phyloP scores from a whole-genome alignment of 2,797 vertebrate species.

The Poliocrania exsul region DNA sequence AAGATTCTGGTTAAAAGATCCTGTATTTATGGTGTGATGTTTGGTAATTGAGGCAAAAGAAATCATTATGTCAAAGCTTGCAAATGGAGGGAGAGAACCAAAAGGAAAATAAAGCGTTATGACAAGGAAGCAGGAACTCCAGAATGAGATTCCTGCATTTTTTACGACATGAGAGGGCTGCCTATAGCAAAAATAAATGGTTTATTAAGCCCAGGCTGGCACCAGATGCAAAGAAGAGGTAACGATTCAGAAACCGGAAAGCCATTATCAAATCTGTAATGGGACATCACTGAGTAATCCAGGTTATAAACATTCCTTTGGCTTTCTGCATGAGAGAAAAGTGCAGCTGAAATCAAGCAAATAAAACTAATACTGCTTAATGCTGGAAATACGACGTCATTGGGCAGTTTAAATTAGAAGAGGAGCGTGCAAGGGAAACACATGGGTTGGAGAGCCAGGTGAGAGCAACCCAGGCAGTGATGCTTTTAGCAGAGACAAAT shows the following conservation, averaged over 20 bases:
- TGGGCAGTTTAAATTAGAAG: neutral
- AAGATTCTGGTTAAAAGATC: neutral
- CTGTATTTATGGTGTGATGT: neutral
- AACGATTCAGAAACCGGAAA: neutral
- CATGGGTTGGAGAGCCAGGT: neutral
- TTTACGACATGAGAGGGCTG: neutral
- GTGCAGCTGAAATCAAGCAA: neutral
- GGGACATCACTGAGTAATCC: neutral
- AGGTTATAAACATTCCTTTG: neutral
- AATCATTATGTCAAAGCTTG: neutral
- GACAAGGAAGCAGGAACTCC: neutral
- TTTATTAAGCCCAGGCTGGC: neutral
- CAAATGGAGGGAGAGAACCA: neutral
- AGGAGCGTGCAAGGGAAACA: neutral
- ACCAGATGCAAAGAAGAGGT: neutral
- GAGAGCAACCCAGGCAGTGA: neutral
- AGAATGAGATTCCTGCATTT: conserved; percentile 23
- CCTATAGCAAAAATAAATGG: neutral
- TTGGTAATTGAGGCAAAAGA: neutral
- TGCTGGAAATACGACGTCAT: neutral
- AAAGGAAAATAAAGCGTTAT: neutral
- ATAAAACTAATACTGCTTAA: neutral
- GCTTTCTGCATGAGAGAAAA: neutral
- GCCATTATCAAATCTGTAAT: neutral
- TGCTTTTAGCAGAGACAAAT: conserved; percentile 39